phyloP scores from a whole-genome alignment of 2,888 invertebrate species.

The Phengaris arion region DNA sequence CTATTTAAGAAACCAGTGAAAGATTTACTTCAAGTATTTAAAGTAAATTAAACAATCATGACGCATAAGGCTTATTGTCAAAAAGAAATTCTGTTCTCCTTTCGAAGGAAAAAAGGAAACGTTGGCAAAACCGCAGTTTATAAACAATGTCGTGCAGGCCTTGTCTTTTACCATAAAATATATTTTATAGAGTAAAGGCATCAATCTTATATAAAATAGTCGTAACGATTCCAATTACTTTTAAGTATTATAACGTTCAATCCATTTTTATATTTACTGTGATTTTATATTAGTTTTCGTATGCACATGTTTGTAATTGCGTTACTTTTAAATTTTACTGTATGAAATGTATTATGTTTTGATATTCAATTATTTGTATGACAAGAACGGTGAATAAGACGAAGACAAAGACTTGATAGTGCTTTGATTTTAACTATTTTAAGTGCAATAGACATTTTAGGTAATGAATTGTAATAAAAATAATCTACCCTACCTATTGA shows the following conservation, averaged over 20 bases:
- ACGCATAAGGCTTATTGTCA: too few relatives aligned
- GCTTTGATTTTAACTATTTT: background rate
- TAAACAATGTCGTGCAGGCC: slow-evolving; percentile 14
- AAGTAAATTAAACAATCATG: too few relatives aligned
- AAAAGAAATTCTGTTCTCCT: too few relatives aligned
- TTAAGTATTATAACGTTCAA: background rate
- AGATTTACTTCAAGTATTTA: background rate
- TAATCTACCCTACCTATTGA: too few relatives aligned
- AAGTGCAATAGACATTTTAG: background rate
- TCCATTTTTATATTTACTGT: slow-evolving; percentile 27
- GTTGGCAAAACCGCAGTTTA: background rate
- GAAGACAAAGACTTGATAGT: background rate
- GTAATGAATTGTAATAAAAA: background rate
- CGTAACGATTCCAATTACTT: slow-evolving; percentile 12
- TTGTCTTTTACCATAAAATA: slow-evolving; percentile 15
- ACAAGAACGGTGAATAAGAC: background rate
- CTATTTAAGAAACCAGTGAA: background rate
- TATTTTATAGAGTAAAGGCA: background rate
- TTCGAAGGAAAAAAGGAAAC: too few relatives aligned
- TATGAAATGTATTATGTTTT: background rate
- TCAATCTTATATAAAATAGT: slow-evolving; percentile 23
- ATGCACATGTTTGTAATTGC: background rate
- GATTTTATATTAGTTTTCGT: slow-evolving; percentile 20
- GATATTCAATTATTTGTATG: background rate
- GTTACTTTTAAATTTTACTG: slow-evolving; percentile 6